Evolutionary conservation across 1,140 invertebrate species (phyloP), one percentile per base, ranked within the genome.

Genomic region (Drosophila auraria): DNA sequence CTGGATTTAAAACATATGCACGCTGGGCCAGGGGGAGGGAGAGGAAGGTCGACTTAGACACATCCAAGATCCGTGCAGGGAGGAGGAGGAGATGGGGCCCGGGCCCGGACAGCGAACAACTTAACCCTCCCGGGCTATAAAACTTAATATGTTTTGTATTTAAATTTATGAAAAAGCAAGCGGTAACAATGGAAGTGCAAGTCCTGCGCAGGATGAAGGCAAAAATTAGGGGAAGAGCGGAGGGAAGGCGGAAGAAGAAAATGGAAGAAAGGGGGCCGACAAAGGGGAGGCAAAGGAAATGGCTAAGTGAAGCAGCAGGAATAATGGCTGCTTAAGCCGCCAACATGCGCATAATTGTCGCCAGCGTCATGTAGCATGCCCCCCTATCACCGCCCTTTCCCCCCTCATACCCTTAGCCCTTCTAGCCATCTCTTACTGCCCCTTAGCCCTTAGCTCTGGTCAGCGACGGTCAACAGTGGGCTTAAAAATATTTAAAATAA

Each of bases 61-160:
- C 47, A 64, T 44, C 45, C 40, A 63, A 40, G 50, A 30, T 36
- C 33, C 33, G 9, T 42, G 40, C 9, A 25, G 40, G n/a, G 11
- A 62, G 50, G 30, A 42, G 44, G 25, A 38, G 25, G 30, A 23
- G 14, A 6, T 5, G 40, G 38, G 42, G 40, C 6, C 20, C 23
- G 49, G 8, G 56, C 15, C 51, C 20, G 61, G 23, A 25, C 45
- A 30, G 62, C 50, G 74, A 58, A 90, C 78, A 81, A 84, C 78
- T 89, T 84, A 84, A 90, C 69, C 86, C 66, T 57, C 75, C 70
- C 70, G 64, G 87, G 84, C 84, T 82, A 89, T 89, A 89, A 89
- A 89, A 89, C 84, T 90, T 89, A 89, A 89, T 89, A 89, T 90
- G 84, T 89, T 89, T 89, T 84, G 84, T 89, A 89, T 89, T 89